A percentile compares a stretch with the other conserved stretches of the same genome.
phyloP scores from a whole-genome alignment of 2,888 invertebrate species.

The Elegia similella region DNA sequence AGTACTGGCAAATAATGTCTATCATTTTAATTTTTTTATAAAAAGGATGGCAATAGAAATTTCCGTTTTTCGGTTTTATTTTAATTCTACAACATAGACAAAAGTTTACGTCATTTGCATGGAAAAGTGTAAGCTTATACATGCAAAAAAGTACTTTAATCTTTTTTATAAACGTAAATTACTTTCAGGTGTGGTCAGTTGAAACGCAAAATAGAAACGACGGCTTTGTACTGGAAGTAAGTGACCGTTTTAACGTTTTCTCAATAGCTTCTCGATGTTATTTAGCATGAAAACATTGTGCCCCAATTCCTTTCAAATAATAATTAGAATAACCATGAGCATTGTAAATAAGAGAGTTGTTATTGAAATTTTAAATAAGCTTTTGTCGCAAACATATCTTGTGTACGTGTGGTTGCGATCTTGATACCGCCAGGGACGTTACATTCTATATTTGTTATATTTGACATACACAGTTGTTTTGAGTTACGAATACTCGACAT shows the following conservation, averaged over 20 bases:
- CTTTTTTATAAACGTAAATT: too few relatives aligned
- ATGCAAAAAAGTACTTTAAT: too few relatives aligned
- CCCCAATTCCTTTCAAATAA: constrained; percentile 60
- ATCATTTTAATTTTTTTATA: too few relatives aligned
- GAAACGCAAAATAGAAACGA: neutral
- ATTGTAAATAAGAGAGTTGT: constrained; percentile 49
- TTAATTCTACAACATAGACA: too few relatives aligned
- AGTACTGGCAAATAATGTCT: too few relatives aligned
- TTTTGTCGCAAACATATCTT: constrained; percentile 79
- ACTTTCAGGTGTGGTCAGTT: neutral
- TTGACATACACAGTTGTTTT: constrained; percentile 13
- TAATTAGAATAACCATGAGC: constrained; percentile 49
- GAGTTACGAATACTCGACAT: constrained; percentile 37
- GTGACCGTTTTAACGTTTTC: constrained; percentile 23
- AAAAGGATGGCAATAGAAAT: too few relatives aligned
- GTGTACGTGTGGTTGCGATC: constrained; percentile 55
- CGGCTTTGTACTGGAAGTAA: neutral
- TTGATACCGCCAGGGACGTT: constrained; percentile 43
- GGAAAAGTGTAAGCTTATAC: too few relatives aligned
- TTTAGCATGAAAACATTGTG: constrained; percentile 51
- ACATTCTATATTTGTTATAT: constrained; percentile 34
- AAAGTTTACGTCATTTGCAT: too few relatives aligned
- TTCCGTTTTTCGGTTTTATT: too few relatives aligned
- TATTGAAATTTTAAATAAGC: constrained; percentile 62
- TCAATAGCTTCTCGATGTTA: constrained; percentile 44